Conservation (phyloP, 2,113 vertebrate species). For the Podarcis raffonei region DNA sequence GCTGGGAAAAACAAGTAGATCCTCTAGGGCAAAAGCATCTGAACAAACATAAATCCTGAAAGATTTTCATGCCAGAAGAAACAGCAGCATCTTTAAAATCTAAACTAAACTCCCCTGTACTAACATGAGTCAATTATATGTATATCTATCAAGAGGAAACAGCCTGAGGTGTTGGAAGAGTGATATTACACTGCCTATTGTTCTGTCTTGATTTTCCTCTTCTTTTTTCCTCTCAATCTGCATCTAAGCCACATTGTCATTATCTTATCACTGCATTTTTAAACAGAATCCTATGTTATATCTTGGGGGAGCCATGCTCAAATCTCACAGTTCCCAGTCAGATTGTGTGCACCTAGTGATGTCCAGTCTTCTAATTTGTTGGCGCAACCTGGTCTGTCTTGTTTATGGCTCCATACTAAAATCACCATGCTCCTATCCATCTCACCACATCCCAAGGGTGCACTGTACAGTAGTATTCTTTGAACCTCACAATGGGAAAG, state of each 20-base stretch:
- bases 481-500: neutral
- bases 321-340: neutral
- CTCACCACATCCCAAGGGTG: neutral
- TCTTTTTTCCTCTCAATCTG: neutral
- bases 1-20: neutral
- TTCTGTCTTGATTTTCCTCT: neutral
- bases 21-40: neutral
- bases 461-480: neutral
- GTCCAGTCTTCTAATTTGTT: neutral
- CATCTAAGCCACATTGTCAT: neutral
- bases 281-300: neutral
- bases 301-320: neutral
- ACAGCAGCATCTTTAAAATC: neutral
- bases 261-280: neutral
- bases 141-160: neutral
- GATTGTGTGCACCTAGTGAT: neutral
- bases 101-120: neutral
- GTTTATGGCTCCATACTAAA: neutral
- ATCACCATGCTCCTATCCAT: neutral
- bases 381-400: neutral
- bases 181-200: neutral
- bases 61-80: constrained; percentile 10
- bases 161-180: neutral
- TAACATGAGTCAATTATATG: neutral
- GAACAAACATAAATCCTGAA: constrained; percentile 7